Evolutionary conservation across 2,113 vertebrate genomes (phyloP), one percentile per base, ranked within the genome.

Genomic region (Phrynosoma blainvillii): DNA sequence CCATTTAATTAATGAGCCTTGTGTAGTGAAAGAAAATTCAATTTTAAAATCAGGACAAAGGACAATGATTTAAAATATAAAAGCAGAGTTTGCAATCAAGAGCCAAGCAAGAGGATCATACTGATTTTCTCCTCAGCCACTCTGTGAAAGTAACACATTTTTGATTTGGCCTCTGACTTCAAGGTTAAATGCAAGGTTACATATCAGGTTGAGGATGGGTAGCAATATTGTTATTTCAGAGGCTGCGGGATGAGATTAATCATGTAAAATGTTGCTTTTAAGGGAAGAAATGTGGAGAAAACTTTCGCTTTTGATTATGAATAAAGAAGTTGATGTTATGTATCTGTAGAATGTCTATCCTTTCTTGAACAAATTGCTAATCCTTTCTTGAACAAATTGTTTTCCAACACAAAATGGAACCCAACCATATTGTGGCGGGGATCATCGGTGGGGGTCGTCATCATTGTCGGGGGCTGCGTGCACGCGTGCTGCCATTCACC

Each of bases 31-130:
- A 54, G 14, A 66, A 93, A 91, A 85, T 79, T 89, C 27, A 10
- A 82, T 91, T 80, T 88, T 85, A 74, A 94, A 95, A 94, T 71
- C 16, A 80, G 66, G 56, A 89, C 68, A 90, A 87, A 80, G 40
- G 70, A 81, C 47, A 82, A 89, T 85, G 9, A 59, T 47, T 77
- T 71, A 90, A 93, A 25, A 71, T 90, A 79, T 89, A 89, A 85
- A 56, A 66, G 65, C 71, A 70, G 79, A 86, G 30, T 16, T 91
- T 77, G 89, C 12, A 87, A 74, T 71, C 59, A 87, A 92, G 30
- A 3, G 11, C 5, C 84, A 16, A 62, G 59, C 59, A 91, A 93
- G 79, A 90, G 70, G 70, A 84, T 79, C 91, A 85, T 86, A 77
- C 71, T 91, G 79, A 62, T 23, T 85, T 30, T n/a, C 16, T 21